Evolutionary conservation across 2,797 vertebrate species (phyloP), one percentile per base, ranked within the genome.

Genomic region (Gallinago stenura): DNA sequence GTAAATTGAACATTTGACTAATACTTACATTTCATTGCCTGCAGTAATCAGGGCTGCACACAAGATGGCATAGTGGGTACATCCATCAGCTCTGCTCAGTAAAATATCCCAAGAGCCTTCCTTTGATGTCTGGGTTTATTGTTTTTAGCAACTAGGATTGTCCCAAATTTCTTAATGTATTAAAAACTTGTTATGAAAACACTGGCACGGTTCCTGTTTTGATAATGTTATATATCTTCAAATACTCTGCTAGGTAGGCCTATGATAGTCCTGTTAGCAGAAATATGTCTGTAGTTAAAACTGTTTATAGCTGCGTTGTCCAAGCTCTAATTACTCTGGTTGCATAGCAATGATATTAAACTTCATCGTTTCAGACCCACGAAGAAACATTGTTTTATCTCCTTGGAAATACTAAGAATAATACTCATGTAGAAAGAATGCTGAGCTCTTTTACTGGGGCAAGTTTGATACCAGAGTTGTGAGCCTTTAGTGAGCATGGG

Each of bases 11-110:
- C 13, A 5, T 86, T 35, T 65, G 30, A 2, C 7, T 76, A 51
- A 35, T 87, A 30, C 4, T 83, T 50, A 12, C 0, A 2, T 70
- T 39, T 56, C 37, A 45, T 24, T 43, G 51, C 54, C 15, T 88
- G 94, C 79, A 96, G 41, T 95, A 54, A 33, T 83, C 19, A 21
- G 8, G 79, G 45, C 30, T 92, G 92, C 73, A 79, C 96, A 58
- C 95, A 83, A 93, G 97, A 73, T 97, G 97, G 97, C 95, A 90
- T 18, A 94, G 51, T 62, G 71, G 68, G 48, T 71, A 9, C 64
- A 69, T 56, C 8, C 14, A 19, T 35, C 30, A 46, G 20, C 75
- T 35, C 10, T 16, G 20, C 16, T 43, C 3, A 3, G 21, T 41
- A 28, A 57, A 87, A 14, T 51, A n/a, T 17, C 8, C 30, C 15